Evolutionary conservation across 1,140 invertebrate genomes (phyloP), one percentile per base, ranked within the genome.

Genomic region (Psix sp.): DNA sequence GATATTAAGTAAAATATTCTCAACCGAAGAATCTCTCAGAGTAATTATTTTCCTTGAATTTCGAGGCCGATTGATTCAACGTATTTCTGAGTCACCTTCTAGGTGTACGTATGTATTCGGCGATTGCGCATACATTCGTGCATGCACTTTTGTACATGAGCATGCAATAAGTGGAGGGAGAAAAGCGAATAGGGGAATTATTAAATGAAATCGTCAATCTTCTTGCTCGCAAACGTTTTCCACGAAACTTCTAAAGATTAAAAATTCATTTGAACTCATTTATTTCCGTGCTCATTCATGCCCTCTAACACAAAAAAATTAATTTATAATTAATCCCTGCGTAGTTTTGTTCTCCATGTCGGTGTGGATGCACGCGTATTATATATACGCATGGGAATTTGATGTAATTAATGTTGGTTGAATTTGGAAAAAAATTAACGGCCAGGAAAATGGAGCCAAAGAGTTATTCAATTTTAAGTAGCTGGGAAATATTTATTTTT

Each of bases 191-290:
- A 52, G 67, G 56, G 14, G 67, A 73, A 80, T 79, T 77, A 60
- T 81, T 76, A 68, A 80, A 79, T 80, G 73, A 77, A 78, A 78
- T 79, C 65, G 67, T 75, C 63, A 67, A 75, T 78, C 68, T 77
- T 79, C 46, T 16, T 20, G 14, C 29, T 62, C 35, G 49, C 51
- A 14, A 65, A 48, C 43, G 10, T 46, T 70, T 75, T 66, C 11
- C 33, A 33, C 29, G 26, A 57, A 57, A 54, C 52, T 74, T 40
- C 39, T 43, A 9, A 15, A 35, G 26, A 60, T 65, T 33, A 68
- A 59, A 60, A 70, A 43, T 74, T 57, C 29, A 57, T 48, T 65
- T 16, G 52, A 54, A 49, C 35, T 49, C 4, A 24, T 24, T 24
- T 24, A 5, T 24, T 24, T 24, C n/a, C n/a, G n/a, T n/a, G n/a